Base-by-base conservation (phyloP, 2,888 invertebrate species). In the Micoletzkya japonica region DNA sequence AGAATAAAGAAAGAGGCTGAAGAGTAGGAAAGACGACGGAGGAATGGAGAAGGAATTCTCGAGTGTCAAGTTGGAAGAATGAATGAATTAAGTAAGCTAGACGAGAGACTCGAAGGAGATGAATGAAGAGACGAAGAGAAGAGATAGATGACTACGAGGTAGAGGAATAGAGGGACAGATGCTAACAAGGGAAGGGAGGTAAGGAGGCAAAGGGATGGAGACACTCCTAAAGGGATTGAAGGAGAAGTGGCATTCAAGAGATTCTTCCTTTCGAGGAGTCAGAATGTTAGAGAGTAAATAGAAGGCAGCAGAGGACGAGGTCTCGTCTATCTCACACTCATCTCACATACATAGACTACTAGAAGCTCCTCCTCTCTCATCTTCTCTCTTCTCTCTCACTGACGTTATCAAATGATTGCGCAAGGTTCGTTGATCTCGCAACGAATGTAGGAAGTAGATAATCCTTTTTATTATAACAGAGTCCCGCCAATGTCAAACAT, bases 251-350 rank as follows among this genome's bases (percentile, higher is more conserved):
- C 57, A n/a, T 34, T 57, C 57, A 17, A 39, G 7, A 58, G 58
- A 58, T 24, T 58, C 24, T 58, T 36, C 58, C 58, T 58, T n/a
- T 34, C 34, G 30, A 56, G 26, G 32, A 56, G 17, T 30, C 30
- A 39, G 39, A 39, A 39, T 6, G n/a, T 6, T 10, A 39, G 39
- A 39, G 39, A 39, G 17, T 6, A 39, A 39, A 39, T 39, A 39
- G 39, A 39, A 10, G 7, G 10, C 10, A 39, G 17, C 17, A 17
- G 39, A 39, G 39, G 17, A 39, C 10, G 17, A 7, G 7, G 10
- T 10, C 39, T 39, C 39, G 7, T 39, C 17, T 17, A 7, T 17
- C 39, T 39, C 39, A 39, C n/a, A n/a, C n/a, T n/a, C n/a, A n/a
- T n/a, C n/a, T n/a, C n/a, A 39, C 39, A 39, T 6, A 39, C 10